Percentiles rank a stretch among this genome's conserved stretches.
phyloP scores from a whole-genome alignment of 2,797 vertebrate genomes.

The Xiphorhynchus erythropygius region DNA sequence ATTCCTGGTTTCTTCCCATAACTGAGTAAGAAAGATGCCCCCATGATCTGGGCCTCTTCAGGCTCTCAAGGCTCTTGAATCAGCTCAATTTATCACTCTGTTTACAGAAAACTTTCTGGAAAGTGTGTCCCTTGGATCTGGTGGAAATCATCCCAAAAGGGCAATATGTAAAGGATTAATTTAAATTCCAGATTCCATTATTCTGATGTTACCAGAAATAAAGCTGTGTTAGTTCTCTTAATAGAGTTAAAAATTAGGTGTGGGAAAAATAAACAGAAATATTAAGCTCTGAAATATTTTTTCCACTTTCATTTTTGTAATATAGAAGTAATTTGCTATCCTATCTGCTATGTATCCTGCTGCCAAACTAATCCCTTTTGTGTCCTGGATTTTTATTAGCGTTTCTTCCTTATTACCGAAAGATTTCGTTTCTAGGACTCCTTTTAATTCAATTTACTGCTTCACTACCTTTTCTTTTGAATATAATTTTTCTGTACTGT shows the following conservation, averaged over 20 bases:
- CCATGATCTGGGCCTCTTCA: not conserved
- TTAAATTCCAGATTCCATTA: not conserved
- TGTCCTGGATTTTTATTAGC: not conserved
- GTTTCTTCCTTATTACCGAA: not conserved
- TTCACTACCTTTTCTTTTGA: not conserved
- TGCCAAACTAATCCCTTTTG: not conserved
- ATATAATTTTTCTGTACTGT: not conserved
- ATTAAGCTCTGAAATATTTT: not conserved
- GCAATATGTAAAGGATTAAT: not conserved
- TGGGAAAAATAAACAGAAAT: not conserved
- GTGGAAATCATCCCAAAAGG: not conserved
- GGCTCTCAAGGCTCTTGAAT: not conserved
- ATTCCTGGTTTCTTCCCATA: not conserved
- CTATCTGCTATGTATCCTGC: not conserved
- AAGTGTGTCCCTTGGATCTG: not conserved
- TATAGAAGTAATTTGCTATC: not conserved
- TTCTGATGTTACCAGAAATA: not conserved
- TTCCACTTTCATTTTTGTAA: not conserved
- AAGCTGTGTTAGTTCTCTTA: not conserved
- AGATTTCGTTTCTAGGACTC: not conserved
- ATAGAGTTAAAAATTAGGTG: not conserved
- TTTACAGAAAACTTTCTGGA: not conserved
- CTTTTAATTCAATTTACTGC: not conserved
- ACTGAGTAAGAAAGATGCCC: not conserved
- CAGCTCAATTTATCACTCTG: not conserved